Conservation (phyloP, 2,113 vertebrate species). For the Macroglossus sobrinus region DNA sequence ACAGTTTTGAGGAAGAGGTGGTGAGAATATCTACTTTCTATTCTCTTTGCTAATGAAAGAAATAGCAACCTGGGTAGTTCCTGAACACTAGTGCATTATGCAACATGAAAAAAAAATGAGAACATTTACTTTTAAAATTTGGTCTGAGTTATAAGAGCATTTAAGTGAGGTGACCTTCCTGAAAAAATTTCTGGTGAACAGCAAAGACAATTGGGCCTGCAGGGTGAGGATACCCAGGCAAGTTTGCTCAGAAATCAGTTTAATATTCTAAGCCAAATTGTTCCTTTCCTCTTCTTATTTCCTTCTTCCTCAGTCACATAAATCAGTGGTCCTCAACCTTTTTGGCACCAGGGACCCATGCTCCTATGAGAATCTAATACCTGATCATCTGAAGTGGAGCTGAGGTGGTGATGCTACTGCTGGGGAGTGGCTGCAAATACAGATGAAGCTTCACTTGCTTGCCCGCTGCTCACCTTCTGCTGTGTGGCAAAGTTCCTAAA, state of each 20-base stretch:
- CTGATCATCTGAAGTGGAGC: too few species aligned
- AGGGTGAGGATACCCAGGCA: background rate
- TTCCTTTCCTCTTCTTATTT: background rate
- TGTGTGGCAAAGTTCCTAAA: too few species aligned
- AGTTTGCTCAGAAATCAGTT: background rate
- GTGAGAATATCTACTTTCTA: background rate
- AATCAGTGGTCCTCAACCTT: too few species aligned
- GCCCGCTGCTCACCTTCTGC: too few species aligned
- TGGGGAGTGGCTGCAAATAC: too few species aligned
- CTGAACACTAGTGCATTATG: background rate
- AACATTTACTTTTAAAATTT: background rate
- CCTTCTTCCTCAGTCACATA: background rate
- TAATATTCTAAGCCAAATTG: background rate
- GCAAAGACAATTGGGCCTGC: accelerated
- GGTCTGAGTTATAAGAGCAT: background rate
- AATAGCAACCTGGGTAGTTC: background rate
- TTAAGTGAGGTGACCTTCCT: background rate
- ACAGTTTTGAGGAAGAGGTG: background rate
- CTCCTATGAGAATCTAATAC: too few species aligned
- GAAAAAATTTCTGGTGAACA: background rate
- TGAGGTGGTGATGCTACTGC: too few species aligned
- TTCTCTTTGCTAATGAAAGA: background rate
- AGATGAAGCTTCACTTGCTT: too few species aligned
- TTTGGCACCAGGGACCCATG: too few species aligned
- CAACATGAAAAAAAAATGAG: background rate